A percentile compares a stretch with the other conserved stretches of the same genome.
Conservation (phyloP, 2,797 vertebrate species). For the Myotis planiceps region DNA sequence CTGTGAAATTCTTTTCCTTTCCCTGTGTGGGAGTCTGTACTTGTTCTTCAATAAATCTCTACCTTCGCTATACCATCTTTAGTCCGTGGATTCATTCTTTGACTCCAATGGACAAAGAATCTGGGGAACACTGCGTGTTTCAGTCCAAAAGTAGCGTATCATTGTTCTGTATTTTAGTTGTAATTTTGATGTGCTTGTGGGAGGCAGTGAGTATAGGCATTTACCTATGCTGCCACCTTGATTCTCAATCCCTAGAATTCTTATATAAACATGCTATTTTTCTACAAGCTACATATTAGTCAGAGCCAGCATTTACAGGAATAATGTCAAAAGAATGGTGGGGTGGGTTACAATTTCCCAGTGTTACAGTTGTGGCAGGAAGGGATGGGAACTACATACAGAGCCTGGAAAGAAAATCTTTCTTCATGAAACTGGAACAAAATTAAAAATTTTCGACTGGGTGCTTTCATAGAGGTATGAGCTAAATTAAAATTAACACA, state of each 20-base stretch:
- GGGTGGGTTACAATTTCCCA: neutral
- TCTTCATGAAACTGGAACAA: neutral
- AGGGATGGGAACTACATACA: neutral
- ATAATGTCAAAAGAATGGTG: neutral
- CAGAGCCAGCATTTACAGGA: neutral
- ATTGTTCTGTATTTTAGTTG: too few species aligned
- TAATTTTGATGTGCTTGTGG: too few species aligned
- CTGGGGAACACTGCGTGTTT: too few species aligned
- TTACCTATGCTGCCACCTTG: too few species aligned
- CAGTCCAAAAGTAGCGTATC: too few species aligned
- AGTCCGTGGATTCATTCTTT: too few species aligned
- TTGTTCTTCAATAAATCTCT: too few species aligned
- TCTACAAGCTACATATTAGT: neutral
- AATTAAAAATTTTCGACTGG: neutral
- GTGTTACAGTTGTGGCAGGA: neutral
- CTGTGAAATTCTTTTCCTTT: too few species aligned
- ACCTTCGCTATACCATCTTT: too few species aligned
- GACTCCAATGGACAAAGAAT: too few species aligned
- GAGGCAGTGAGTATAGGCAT: too few species aligned
- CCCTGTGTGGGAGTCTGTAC: too few species aligned
- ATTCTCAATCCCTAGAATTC: neutral
- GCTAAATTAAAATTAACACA: slow-evolving; percentile 35
- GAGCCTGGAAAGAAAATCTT: neutral
- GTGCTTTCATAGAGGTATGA: neutral
- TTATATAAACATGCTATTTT: neutral